Evolutionary conservation across 2,888 invertebrate species (phyloP).

Genomic region (Drosophila rubida): DNA sequence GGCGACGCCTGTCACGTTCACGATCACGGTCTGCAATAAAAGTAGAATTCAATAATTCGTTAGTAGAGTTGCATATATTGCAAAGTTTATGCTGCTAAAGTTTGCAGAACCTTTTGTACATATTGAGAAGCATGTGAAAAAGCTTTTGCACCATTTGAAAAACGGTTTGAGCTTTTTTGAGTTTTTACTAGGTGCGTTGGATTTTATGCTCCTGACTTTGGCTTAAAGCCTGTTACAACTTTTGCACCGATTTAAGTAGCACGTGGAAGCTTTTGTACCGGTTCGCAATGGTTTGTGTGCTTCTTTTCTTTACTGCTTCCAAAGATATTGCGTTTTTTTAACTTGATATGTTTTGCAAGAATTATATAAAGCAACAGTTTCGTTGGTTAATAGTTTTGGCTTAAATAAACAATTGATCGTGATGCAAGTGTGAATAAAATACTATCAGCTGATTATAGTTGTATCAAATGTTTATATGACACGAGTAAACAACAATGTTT

Average conservation of each 20-base stretch:
- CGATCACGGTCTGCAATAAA: conserved; percentile 59
- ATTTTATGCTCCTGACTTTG: too few relatives aligned
- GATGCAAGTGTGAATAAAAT: background rate
- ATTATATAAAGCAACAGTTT: background rate
- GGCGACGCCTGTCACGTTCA: conserved; percentile 69
- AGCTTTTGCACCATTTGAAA: background rate
- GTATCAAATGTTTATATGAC: background rate
- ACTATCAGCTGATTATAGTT: conserved; percentile 5
- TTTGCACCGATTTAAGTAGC: too few relatives aligned
- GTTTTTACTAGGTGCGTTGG: too few relatives aligned
- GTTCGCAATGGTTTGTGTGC: background rate
- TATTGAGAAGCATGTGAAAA: too few relatives aligned
- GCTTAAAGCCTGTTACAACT: too few relatives aligned
- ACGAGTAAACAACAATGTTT: conserved; percentile 11
- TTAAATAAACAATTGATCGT: background rate
- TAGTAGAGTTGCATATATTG: background rate
- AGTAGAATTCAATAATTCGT: background rate
- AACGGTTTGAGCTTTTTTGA: background rate
- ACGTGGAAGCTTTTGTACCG: background rate
- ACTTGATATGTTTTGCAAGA: background rate
- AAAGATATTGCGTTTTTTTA: too few relatives aligned
- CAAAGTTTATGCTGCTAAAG: too few relatives aligned
- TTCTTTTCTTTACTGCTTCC: background rate
- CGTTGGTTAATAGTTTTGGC: background rate
- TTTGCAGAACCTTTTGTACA: too few relatives aligned